These are phyloP conservation scores for Pachydiplax longipennis DNA, from an alignment of 2,888 invertebrate species.

Conservation along the genomic window DNA sequence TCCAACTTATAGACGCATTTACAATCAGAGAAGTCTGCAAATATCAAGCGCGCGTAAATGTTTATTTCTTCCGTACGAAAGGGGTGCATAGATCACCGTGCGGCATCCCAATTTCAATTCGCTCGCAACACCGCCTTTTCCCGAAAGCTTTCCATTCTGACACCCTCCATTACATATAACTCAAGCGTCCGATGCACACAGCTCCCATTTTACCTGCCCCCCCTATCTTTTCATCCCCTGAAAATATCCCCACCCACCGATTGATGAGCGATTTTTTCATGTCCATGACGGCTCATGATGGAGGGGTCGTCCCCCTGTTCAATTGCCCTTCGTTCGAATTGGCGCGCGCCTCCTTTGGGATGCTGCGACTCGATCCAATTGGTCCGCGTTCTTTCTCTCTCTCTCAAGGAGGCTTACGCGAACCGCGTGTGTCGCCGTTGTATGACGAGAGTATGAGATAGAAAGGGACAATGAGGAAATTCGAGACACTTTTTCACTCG, in stretches of 20 bases:
- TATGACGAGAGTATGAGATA: constrained; percentile 46
- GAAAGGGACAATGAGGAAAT: constrained; percentile 57
- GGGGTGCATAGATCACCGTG: constrained; percentile 56
- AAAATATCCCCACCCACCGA: constrained; percentile 27
- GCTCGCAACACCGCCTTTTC: constrained; percentile 58
- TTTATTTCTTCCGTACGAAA: constrained; percentile 46
- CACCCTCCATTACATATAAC: constrained; percentile 15
- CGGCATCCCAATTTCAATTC: constrained; percentile 60
- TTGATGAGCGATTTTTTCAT: constrained; percentile 47
- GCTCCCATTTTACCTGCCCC: constrained; percentile 55
- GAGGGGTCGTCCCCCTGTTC: constrained; percentile 41
- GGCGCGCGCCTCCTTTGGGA: constrained; percentile 60
- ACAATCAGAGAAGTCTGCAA: too few relatives aligned
- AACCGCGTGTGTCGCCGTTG: constrained; percentile 39
- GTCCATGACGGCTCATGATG: constrained; percentile 44
- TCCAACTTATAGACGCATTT: too few relatives aligned
- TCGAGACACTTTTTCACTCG: constrained; percentile 60
- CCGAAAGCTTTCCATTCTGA: neutral
- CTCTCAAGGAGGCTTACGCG: constrained; percentile 52
- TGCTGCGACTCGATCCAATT: constrained; percentile 66
- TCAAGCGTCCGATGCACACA: constrained; percentile 56
- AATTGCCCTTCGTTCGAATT: constrained; percentile 29
- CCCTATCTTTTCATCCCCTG: constrained; percentile 49
- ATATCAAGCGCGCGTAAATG: neutral
- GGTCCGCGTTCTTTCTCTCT: constrained; percentile 59